Base-by-base conservation (phyloP, 2,797 vertebrate genomes). In the Pseudochirops cupreus region DNA sequence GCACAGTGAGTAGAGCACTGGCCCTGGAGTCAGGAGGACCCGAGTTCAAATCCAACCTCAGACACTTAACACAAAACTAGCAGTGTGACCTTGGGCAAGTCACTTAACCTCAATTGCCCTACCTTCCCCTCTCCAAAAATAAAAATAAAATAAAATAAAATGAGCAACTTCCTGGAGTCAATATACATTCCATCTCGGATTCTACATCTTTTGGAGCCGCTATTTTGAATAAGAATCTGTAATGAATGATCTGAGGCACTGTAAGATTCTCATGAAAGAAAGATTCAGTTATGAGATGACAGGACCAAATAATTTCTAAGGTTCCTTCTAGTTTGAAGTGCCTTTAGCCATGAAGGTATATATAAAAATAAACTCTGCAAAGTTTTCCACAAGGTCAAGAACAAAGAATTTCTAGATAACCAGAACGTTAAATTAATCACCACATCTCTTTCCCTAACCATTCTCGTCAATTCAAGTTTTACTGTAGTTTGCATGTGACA, bases 381-480 rank as follows among this genome's bases (percentile, higher is more conserved):
- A 55, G 5, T 26, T 31, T 55, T 92, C 89, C 50, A 53, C 28
- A 24, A 28, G 11, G 39, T 39, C 12, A 54, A 92, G 2, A 82
- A 92, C 90, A 93, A 93, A 18, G 21, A 87, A 53, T 93, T 58
- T 94, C 67, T 91, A 58, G 50, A 56, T 93, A 67, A 92, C 24
- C 24, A 91, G 67, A 93, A 58, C 54, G 13, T 50, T 52, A 82
- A 92, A 92, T 92, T 92, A 89, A 67, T 87, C 46, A 91, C n/a
- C n/a, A 74, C n/a, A 54, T 57, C 46, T 6, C 89, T 92, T 93
- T 93, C 50, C 33, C 4, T 92, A 50, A 94, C 54, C 58, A 57
- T 92, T 62, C 54, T 46, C 5, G n/a, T 16, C 29, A 12, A 0
- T 4, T 59, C 39, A 29, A 91, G 18, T 91, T 96, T 95, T 93